Base-by-base conservation (phyloP, 2,797 vertebrate genomes). In the Leptatherina wallacei region DNA sequence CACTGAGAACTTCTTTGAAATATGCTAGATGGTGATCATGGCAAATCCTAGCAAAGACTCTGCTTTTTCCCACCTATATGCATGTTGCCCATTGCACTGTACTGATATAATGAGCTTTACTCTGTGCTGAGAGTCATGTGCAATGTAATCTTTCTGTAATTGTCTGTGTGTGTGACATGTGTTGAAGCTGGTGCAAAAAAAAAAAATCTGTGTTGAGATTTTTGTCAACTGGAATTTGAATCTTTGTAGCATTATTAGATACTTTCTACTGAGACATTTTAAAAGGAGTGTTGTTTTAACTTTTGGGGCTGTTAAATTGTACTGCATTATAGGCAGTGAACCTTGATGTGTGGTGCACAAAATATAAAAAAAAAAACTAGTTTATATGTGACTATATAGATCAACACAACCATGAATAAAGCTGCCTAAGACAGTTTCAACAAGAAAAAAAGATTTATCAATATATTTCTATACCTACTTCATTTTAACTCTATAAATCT, bases 71-170 rank as follows among this genome's bases (percentile, higher is more conserved):
- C 74, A 81, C 75, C 57, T 73, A 81, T 77, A 86, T 89, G 91
- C 91, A 91, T 93, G 91, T 78, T 78, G 84, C 64, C 68, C 77
- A 83, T 85, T 65, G 88, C 90, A 82, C 86, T 84, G 72, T 84
- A 77, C 75, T 58, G 73, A 69, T 89, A 68, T 14, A 55, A 61
- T 66, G 44, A 85, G 84, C 86, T 85, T 85, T 47, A 76, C 49
- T n/a, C 49, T 81, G 71, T 77, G 82, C 78, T 79, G 73, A 67
- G 69, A 84, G 75, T 84, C 84, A 61, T 73, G 72, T 80, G 73
- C 49, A 72, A 64, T 51, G 38, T 81, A 47, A 65, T 81, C 68
- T 72, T 84, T 69, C 61, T 87, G 72, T 84, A 75, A 52, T 60
- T 81, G 72, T 85, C 78, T 82, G 77, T 85, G 83, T 73, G 73